Evolutionary conservation across 2,113 vertebrate species (phyloP).

Genomic region (Verasper variegatus): DNA sequence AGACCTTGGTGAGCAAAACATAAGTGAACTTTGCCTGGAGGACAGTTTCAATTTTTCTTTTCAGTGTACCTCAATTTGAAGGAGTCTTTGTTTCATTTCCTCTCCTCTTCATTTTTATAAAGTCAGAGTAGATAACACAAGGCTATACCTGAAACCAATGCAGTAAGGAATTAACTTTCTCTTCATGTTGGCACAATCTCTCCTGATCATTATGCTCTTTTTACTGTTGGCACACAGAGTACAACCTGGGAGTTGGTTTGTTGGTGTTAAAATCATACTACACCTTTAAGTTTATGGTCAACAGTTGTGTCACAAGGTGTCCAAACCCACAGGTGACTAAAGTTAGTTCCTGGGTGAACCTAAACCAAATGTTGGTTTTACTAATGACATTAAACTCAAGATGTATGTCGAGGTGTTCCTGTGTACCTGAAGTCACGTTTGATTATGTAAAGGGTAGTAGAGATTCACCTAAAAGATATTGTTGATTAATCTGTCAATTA

Average conservation of each 20-base stretch:
- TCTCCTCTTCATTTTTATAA: constrained; percentile 16
- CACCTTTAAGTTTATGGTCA: neutral
- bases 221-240: constrained; percentile 4
- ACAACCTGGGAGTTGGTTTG: neutral
- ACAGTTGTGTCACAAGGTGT: too few relatives aligned
- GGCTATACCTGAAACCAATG: constrained; percentile 28
- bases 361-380: too few relatives aligned
- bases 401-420: too few relatives aligned
- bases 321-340: too few relatives aligned
- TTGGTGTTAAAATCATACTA: neutral
- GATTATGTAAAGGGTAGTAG: too few relatives aligned
- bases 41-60: constrained; percentile 54
- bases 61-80: constrained; percentile 40
- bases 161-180: constrained; percentile 13
- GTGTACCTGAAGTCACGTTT: too few relatives aligned
- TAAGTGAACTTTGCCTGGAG: constrained; percentile 54
- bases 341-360: too few relatives aligned
- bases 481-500: too few relatives aligned
- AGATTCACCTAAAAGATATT: too few relatives aligned
- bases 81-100: constrained; percentile 28
- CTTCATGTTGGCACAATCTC: constrained; percentile 1
- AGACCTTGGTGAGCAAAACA: constrained; percentile 73
- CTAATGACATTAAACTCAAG: too few relatives aligned
- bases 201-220: constrained; percentile 8
- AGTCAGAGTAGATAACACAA: constrained; percentile 58